A percentile compares a stretch with the other conserved stretches of the same genome.
phyloP scores from a whole-genome alignment of 2,888 invertebrate species.

The Galeopsomyia nigrocyanea region DNA sequence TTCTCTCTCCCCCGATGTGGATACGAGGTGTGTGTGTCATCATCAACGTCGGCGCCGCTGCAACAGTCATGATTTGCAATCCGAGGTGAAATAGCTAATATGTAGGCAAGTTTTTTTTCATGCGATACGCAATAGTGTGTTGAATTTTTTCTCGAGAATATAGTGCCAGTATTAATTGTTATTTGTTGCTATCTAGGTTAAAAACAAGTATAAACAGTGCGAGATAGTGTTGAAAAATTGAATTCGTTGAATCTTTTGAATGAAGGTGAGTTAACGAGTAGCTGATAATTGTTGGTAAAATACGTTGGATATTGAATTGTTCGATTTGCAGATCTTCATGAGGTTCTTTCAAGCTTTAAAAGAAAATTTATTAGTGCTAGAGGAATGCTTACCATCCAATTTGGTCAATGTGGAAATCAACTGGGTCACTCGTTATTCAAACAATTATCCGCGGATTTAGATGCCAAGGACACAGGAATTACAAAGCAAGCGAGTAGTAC shows the following conservation, averaged over 20 bases:
- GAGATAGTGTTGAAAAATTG: no score
- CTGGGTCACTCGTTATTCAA: constrained; percentile 69
- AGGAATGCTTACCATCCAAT: constrained; percentile 69
- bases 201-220: no score
- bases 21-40: constrained; percentile 10
- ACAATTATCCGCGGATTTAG: constrained; percentile 67
- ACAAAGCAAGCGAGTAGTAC: constrained; percentile 58
- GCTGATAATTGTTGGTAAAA: no score
- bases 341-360: background rate
- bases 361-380: background rate
- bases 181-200: no score
- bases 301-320: no score
- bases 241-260: no score
- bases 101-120: background rate
- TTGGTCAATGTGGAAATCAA: constrained; percentile 73
- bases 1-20: background rate
- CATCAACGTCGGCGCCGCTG: background rate
- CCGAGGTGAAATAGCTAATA: no score
- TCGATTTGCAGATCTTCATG: constrained; percentile 34
- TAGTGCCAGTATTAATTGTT: no score
- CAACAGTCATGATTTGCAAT: background rate
- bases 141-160: background rate
- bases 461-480: constrained; percentile 55
- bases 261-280: no score
- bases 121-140: background rate